Percentiles rank a stretch among this genome's conserved stretches.
Evolutionary conservation across 2,888 invertebrate species (phyloP).

Genomic region (Catocala sponsa): DNA sequence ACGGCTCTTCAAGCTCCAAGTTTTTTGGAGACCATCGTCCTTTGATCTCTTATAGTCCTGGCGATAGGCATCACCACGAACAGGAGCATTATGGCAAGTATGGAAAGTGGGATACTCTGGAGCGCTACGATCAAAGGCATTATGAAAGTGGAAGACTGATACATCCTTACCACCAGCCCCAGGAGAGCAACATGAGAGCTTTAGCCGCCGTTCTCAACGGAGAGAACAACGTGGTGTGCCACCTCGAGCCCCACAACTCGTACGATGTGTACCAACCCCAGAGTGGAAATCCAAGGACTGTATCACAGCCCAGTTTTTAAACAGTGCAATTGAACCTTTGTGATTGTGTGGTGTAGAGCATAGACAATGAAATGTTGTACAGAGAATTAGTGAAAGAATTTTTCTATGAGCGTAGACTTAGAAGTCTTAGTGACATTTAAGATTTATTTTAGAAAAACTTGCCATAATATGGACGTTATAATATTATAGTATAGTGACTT

Average conservation of each 20-base stretch:
- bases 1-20: slow-evolving; percentile 88
- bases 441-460: slow-evolving; percentile 83
- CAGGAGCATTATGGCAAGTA: slow-evolving; percentile 83
- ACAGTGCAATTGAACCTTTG: slow-evolving; percentile 53
- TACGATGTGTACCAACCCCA: slow-evolving; percentile 84
- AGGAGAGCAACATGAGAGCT: slow-evolving; percentile 88
- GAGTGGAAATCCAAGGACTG: slow-evolving; percentile 81
- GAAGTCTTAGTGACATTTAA: slow-evolving; percentile 77
- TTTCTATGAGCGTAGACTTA: slow-evolving; percentile 84
- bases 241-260: slow-evolving; percentile 92
- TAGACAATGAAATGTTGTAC: slow-evolving; percentile 64
- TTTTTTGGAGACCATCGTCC: slow-evolving; percentile 94
- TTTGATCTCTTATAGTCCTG: slow-evolving; percentile 93
- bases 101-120: slow-evolving; percentile 85
- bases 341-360: slow-evolving; percentile 41
- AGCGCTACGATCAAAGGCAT: slow-evolving; percentile 83
- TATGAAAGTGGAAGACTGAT: slow-evolving; percentile 85
- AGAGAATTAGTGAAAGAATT: slow-evolving; percentile 77
- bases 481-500: slow-evolving; percentile 77
- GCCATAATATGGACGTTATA: slow-evolving; percentile 85
- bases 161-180: slow-evolving; percentile 86
- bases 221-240: slow-evolving; percentile 95
- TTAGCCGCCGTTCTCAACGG: slow-evolving; percentile 94
- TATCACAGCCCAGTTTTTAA: slow-evolving; percentile 85
- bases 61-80: slow-evolving; percentile 87